Conservation (phyloP, 2,113 vertebrate species). For the Sarotherodon lohbergeri region DNA sequence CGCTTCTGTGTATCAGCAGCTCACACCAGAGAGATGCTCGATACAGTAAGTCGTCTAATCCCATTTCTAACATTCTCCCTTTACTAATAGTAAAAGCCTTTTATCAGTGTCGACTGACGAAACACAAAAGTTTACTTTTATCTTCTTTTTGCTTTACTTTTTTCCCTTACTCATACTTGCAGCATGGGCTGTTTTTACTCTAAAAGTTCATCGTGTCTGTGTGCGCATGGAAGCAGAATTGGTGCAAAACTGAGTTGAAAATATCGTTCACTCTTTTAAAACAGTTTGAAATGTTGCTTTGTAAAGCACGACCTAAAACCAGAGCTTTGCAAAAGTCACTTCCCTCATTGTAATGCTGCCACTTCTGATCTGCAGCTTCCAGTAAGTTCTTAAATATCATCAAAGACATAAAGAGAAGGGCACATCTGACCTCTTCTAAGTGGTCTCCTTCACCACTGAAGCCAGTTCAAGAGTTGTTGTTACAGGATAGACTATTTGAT, state of each 20-base stretch:
- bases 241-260: background rate
- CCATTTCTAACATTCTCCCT: background rate
- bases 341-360: background rate
- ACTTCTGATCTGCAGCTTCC: background rate
- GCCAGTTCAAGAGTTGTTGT: background rate
- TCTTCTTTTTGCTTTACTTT: background rate
- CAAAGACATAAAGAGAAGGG: background rate
- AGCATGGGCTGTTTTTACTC: background rate
- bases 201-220: background rate
- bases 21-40: conserved; percentile 92
- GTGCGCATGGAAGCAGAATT: background rate
- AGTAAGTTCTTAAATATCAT: background rate
- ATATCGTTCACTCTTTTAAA: background rate
- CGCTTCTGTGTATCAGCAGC: conserved; percentile 93
- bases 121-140: background rate
- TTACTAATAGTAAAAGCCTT: background rate
- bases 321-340: background rate
- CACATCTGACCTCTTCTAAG: background rate
- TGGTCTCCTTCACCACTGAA: background rate
- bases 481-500: background rate
- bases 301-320: background rate
- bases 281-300: background rate
- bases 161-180: fast-evolving
- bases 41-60: conserved; percentile 78
- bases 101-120: background rate